phyloP scores from a whole-genome alignment of 2,113 vertebrate genomes.

The Muscicapa adusta region DNA sequence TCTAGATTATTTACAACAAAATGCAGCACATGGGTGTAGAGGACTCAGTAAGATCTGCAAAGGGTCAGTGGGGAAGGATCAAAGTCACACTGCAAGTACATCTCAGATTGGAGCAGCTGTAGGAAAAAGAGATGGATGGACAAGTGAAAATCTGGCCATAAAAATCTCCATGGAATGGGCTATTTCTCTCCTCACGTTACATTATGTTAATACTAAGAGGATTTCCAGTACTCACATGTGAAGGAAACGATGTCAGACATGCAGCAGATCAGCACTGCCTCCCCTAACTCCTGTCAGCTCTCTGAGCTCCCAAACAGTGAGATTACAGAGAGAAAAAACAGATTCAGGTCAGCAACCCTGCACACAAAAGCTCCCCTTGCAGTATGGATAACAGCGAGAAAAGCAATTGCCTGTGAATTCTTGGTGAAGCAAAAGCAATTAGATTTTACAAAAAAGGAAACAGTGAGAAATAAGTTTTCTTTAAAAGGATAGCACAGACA shows the following conservation, averaged over 20 bases:
- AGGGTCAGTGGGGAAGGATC: background rate
- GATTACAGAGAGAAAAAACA: conserved; percentile 59
- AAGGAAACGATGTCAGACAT: background rate
- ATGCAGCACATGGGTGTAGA: background rate
- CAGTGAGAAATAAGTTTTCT: conserved; percentile 57
- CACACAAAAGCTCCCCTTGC: conserved; percentile 65
- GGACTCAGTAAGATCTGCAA: background rate
- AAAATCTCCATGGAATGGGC: background rate
- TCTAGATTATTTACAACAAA: background rate
- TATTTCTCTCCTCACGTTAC: background rate
- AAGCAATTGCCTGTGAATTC: conserved; percentile 72
- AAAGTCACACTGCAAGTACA: background rate
- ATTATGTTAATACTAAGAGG: background rate
- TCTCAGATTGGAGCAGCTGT: background rate
- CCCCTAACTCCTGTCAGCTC: conserved; percentile 48
- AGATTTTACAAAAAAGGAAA: conserved; percentile 68
- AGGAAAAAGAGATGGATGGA: background rate
- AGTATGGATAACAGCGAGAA: conserved; percentile 54
- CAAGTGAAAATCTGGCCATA: background rate
- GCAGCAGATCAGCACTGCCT: conserved; percentile 40
- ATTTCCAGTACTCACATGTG: background rate
- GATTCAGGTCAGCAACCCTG: conserved; percentile 72
- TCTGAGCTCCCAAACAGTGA: conserved; percentile 48
- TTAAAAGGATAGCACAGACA: conserved; percentile 26
- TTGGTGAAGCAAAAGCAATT: conserved; percentile 73